Evolutionary conservation across 2,797 vertebrate species (phyloP), one percentile per base, ranked within the genome.

Genomic region (Ficedula albicollis): DNA sequence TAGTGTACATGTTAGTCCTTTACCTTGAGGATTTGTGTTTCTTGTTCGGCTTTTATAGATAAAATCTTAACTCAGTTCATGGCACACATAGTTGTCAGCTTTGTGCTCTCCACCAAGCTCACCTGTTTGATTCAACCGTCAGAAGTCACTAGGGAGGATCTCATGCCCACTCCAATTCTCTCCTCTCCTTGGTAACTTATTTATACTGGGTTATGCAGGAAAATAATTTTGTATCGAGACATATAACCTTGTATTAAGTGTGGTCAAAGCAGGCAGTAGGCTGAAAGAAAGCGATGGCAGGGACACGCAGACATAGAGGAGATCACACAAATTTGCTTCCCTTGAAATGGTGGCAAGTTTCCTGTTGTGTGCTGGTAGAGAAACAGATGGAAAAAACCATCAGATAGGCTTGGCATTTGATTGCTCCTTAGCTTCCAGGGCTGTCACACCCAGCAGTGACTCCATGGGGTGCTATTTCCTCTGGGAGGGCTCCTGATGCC

Each of bases 401-500:
- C 46, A 72, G 56, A 77, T 30, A 52, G 68, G 81, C 29, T 87
- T 85, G 66, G 52, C 75, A 56, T 87, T 60, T 84, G 93, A 89
- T 67, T 70, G 46, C 34, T 85, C 34, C 68, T 89, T 80, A 87
- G 54, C 72, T 95, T 91, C 79, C 87, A 88, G 87, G n/a, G 70
- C 36, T 87, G 62, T 94, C 73, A 84, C 85, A 84, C 62, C 16
- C 84, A 84, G 85, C 76, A 95, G 43, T 74, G 72, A 76, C 44
- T 84, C 84, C 34, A 26, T 23, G 75, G 74, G 87, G 84, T 91
- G 90, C 43, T 72, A 48, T 86, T 91, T 91, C 76, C 64, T 54
- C 34, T 12, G 69, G 87, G 68, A 93, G 27, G 27, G 29, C 64
- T 92, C 60, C 87, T 74, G 87, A 72, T 93, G 91, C 60, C 94